A percentile compares a stretch with the other conserved stretches of the same genome.
These are phyloP conservation scores for Ameiurus melas DNA, from an alignment of 2,113 vertebrate species.

Conservation along the genomic window DNA sequence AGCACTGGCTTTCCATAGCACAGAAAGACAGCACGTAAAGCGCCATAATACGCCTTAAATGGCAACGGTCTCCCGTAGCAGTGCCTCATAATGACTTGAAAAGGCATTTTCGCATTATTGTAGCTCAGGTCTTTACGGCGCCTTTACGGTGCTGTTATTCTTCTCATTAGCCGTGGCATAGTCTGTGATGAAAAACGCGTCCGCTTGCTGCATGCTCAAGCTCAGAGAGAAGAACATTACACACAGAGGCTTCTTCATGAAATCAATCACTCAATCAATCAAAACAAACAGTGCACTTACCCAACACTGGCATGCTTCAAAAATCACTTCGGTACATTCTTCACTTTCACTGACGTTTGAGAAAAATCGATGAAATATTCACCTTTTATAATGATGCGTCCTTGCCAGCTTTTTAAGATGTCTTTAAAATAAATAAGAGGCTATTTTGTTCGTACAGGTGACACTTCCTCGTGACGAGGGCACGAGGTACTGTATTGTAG, in stretches of 20 bases:
- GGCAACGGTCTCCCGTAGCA: neutral
- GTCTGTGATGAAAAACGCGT: conserved; percentile 44
- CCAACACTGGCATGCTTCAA: neutral
- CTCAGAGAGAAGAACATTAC: neutral
- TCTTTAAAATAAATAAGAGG: conserved; percentile 10
- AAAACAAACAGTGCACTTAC: neutral
- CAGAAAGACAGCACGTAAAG: conserved; percentile 17
- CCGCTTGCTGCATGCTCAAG: conserved; percentile 4
- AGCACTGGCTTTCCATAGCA: conserved; percentile 30
- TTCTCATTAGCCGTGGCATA: neutral
- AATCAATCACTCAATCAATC: neutral
- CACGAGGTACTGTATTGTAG: neutral
- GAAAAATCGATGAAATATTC: neutral
- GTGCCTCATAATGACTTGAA: neutral
- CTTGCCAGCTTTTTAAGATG: neutral
- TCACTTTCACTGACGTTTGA: neutral
- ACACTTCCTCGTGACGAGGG: conserved; percentile 37
- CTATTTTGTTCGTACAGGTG: neutral
- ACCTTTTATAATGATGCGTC: neutral
- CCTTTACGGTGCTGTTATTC: neutral
- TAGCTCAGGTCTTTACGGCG: neutral
- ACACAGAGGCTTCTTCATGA: neutral
- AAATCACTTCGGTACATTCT: neutral
- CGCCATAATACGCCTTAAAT: conserved; percentile 26
- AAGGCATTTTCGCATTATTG: neutral